phyloP scores from a whole-genome alignment of 2,113 vertebrate genomes.

The Tragelaphus scriptus region DNA sequence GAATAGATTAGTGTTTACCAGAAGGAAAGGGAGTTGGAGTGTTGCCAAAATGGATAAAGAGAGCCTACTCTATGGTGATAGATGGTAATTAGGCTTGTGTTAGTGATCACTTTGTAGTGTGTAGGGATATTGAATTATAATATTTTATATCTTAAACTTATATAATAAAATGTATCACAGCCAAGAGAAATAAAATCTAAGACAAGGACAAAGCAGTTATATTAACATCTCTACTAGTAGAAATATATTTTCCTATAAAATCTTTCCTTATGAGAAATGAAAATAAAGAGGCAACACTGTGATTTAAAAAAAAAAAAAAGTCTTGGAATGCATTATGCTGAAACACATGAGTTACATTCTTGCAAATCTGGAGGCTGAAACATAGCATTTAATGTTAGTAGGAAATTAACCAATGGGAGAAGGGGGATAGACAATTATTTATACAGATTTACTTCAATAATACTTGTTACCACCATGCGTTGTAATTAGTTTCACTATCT shows the following conservation, averaged over 20 bases:
- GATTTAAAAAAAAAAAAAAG: no score
- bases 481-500: neutral
- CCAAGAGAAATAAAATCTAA: conserved; percentile 1
- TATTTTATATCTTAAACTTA: neutral
- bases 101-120: no score
- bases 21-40: no score
- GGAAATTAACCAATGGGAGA: neutral
- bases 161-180: neutral
- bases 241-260: neutral
- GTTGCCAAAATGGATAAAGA: no score
- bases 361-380: neutral
- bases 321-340: neutral
- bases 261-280: neutral
- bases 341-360: neutral
- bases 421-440: neutral
- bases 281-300: neutral
- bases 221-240: neutral
- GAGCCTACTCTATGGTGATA: no score
- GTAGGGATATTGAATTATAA: no score
- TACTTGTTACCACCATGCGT: neutral
- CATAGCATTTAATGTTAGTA: neutral
- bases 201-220: neutral
- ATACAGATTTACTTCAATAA: neutral
- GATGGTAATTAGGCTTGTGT: no score
- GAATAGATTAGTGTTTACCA: no score